These are phyloP conservation scores for Promerops cafer DNA, from an alignment of 2,113 vertebrate genomes.

Conservation along the genomic window DNA sequence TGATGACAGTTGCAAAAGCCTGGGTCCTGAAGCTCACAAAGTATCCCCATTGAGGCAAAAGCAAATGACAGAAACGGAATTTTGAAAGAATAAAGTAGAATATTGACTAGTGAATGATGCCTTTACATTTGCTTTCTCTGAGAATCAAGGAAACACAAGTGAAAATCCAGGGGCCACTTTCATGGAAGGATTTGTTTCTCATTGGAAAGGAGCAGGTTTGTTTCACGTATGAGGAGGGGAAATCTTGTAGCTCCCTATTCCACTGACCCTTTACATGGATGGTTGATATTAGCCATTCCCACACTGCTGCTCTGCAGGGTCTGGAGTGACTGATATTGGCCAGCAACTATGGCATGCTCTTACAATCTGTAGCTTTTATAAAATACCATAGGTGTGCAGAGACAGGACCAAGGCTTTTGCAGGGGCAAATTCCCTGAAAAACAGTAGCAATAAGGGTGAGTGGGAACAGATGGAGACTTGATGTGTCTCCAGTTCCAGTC, in stretches of 20 bases:
- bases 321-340: not conserved
- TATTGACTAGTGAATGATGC: not conserved
- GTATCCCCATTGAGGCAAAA: not conserved
- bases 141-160: not conserved
- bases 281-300: not conserved
- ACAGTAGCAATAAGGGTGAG: accelerated
- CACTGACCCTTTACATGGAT: not conserved
- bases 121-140: not conserved
- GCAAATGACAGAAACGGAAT: not conserved
- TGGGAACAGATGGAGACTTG: not conserved
- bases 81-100: not conserved
- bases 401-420: not conserved
- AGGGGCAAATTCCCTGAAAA: not conserved
- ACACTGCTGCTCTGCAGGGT: not conserved
- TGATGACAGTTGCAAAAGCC: not conserved
- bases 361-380: no score
- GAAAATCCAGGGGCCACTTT: not conserved
- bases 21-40: not conserved
- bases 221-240: not conserved
- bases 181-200: not conserved
- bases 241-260: not conserved
- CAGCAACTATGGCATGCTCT: not conserved
- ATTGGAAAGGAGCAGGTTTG: not conserved
- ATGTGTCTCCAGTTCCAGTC: not conserved
- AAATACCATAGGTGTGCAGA: not conserved